Conservation (phyloP, 2,113 vertebrate species). For the Stictonetta naevosa region DNA sequence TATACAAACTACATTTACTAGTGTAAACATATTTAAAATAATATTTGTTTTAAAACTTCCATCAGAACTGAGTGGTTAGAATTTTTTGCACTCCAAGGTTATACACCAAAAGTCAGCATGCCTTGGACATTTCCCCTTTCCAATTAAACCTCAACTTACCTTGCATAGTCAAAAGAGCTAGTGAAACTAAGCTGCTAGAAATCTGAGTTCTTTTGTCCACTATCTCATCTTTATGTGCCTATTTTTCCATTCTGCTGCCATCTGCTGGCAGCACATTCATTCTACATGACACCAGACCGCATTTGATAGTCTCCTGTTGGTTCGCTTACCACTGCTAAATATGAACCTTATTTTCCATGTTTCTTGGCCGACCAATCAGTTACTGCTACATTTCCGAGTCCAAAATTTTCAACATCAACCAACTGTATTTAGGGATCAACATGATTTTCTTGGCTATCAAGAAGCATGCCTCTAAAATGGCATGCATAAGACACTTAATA, state of each 20-base stretch:
- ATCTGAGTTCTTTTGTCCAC: conserved; percentile 49
- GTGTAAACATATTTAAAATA: background rate
- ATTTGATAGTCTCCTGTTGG: background rate
- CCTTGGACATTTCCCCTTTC: background rate
- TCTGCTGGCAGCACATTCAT: conserved; percentile 51
- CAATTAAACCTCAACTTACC: conserved; percentile 46
- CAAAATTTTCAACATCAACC: background rate
- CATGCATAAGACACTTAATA: background rate
- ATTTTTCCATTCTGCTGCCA: conserved; percentile 67
- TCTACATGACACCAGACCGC: background rate
- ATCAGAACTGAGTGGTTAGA: background rate
- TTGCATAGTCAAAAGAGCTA: conserved; percentile 43
- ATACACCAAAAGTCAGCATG: background rate
- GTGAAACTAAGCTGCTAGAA: conserved; percentile 31
- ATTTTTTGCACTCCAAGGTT: background rate
- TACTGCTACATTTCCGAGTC: conserved; percentile 1
- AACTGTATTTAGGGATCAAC: background rate
- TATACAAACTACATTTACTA: background rate
- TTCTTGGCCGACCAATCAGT: conserved; percentile 12
- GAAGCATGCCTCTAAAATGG: background rate
- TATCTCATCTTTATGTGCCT: background rate
- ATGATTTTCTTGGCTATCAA: background rate
- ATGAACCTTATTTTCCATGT: conserved; percentile 13
- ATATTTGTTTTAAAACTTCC: background rate
- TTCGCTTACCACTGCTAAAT: background rate